Evolutionary conservation across 2,888 invertebrate species (phyloP).

Genomic region (Thecophora atra): DNA sequence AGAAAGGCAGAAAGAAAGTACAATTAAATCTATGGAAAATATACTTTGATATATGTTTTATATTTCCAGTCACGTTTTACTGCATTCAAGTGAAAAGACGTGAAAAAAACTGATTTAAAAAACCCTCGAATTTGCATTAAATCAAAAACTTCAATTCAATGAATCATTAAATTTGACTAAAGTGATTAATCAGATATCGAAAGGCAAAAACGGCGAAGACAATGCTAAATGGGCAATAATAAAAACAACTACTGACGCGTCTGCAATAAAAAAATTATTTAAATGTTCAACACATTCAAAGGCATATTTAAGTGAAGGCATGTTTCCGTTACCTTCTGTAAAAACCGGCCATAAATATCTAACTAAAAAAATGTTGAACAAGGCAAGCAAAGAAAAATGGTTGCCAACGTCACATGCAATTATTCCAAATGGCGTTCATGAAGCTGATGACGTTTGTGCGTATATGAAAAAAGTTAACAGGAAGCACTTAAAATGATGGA

Average conservation of each 20-base stretch:
- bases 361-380: conserved; percentile 22
- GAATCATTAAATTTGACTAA: conserved; percentile 31
- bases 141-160: conserved; percentile 24
- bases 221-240: conserved; percentile 17
- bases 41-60: neutral
- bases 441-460: too few relatives aligned
- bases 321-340: conserved; percentile 45
- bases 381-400: neutral
- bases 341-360: conserved; percentile 37
- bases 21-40: neutral
- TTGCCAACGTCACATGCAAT: neutral
- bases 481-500: too few relatives aligned
- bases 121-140: conserved; percentile 21
- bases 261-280: neutral
- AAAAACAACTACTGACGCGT: neutral
- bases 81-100: conserved; percentile 21
- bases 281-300: conserved; percentile 21
- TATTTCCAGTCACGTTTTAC: conserved; percentile 25
- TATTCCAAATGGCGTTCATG: too few relatives aligned
- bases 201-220: conserved; percentile 17
- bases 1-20: conserved; percentile 6
- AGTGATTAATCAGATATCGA: conserved; percentile 10
- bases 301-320: neutral
- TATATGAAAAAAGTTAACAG: too few relatives aligned
- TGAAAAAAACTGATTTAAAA: conserved; percentile 14